These are phyloP conservation scores for Lymantria monacha DNA, from an alignment of 2,888 invertebrate genomes.

Conservation along the genomic window DNA sequence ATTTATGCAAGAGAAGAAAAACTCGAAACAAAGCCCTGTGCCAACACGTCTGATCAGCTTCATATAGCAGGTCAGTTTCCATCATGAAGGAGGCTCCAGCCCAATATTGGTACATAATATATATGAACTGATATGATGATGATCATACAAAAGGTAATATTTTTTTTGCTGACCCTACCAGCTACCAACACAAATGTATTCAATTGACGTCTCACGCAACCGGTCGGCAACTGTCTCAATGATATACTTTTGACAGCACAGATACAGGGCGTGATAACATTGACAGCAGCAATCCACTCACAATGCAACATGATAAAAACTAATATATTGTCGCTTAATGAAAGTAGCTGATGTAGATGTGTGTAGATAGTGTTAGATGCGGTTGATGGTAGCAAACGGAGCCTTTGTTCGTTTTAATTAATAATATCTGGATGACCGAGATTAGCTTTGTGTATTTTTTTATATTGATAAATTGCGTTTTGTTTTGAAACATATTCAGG, in stretches of 20 bases:
- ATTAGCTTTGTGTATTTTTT: no score
- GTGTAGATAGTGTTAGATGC: constrained; percentile 6
- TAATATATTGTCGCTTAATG: constrained; percentile 33
- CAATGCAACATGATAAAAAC: constrained; percentile 39
- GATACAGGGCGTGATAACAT: constrained; percentile 57
- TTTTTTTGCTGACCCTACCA: constrained; percentile 24
- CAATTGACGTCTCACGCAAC: constrained; percentile 39
- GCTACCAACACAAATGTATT: constrained; percentile 18
- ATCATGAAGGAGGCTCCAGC: no score
- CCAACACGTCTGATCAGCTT: no score
- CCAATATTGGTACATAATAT: no score
- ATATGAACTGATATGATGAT: no score
- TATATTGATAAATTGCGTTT: no score
- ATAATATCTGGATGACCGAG: no score
- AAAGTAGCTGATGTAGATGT: constrained; percentile 19
- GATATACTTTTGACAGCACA: constrained; percentile 68
- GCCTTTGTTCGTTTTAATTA: background rate
- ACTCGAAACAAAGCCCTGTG: no score
- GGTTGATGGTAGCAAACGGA: background rate
- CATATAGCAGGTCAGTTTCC: no score
- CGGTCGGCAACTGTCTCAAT: constrained; percentile 49
- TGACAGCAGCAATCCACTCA: constrained; percentile 52
- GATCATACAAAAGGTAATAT: no score
- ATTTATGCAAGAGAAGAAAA: no score
- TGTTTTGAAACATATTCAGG: no score